phyloP scores from a whole-genome alignment of 2,113 vertebrate genomes.

The Cebidichthys violaceus region DNA sequence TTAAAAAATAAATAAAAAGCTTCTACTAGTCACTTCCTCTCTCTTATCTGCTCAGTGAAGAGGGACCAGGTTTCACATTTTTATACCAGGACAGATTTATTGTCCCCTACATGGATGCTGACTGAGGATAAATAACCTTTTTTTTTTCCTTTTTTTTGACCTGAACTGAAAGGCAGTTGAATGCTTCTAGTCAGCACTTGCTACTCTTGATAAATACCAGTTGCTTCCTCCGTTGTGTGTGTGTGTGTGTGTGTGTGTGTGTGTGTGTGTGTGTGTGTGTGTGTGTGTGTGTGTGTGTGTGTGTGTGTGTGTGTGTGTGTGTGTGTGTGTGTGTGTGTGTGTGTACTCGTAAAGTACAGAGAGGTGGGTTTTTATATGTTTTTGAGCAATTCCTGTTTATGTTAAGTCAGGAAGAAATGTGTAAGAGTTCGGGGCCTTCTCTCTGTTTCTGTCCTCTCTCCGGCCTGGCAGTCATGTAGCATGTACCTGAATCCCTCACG shows the following conservation, averaged over 20 bases:
- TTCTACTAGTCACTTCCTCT: constrained; percentile 17
- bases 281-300: constrained; percentile 26
- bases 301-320: constrained; percentile 26
- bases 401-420: constrained; percentile 27
- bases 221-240: constrained; percentile 31
- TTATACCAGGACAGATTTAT: not conserved
- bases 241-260: constrained; percentile 26
- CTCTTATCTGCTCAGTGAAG: not conserved
- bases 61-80: not conserved
- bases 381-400: constrained; percentile 23
- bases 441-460: constrained; percentile 12
- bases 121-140: not conserved
- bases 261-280: constrained; percentile 26
- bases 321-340: constrained; percentile 22
- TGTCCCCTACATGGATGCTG: not conserved
- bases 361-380: not conserved
- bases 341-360: not conserved
- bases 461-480: constrained; percentile 67
- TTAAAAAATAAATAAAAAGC: too few species aligned
- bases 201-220: constrained; percentile 14
- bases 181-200: constrained; percentile 12
- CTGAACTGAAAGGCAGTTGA: constrained; percentile 1
- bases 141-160: not conserved
- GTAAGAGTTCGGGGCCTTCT: constrained; percentile 1
- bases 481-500: constrained; percentile 57